Evolutionary conservation across 1,140 invertebrate species (phyloP), one percentile per base, ranked within the genome.

Genomic region (Drosophila cardini): DNA sequence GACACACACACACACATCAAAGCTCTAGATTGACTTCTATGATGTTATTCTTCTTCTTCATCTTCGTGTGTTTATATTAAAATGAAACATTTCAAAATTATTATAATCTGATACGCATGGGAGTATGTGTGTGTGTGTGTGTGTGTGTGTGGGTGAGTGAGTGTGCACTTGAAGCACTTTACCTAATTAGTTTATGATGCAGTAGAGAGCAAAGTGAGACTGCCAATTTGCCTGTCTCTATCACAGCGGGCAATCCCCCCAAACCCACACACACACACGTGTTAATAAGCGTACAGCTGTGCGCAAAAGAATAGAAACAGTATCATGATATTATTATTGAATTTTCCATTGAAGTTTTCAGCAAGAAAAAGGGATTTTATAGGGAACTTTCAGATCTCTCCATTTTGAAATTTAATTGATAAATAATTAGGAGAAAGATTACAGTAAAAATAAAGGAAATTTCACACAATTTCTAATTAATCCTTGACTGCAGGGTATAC

Each of bases 171-270:
- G 57, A 62, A 62, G 67, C 56, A 74, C 72, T 74, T 71, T 70
- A 53, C 42, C 65, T 74, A 70, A 70, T 74, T 74, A 69, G 72
- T 70, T 74, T 74, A 70, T 50, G 72, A 74, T 74, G 67, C 57
- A 62, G 43, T 36, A 16, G 11, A 21, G 63, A 57, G 53, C 55
- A 42, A 70, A 57, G 53, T 55, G 48, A 70, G 50, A 57, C 62
- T 42, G 69, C 45, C 69, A 72, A 72, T 67, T 67, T 72, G 62
- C 62, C 58, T 57, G 62, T 72, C 69, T 72, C 69, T 72, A 67
- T 72, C 53, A 58, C 69, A 72, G 69, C 69, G 36, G 69, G 69
- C 16, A 34, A 52, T 67, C 38, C 30, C 45, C 52, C 69, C 32
- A 13, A 10, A n/a, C 15, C 52, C 9, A 32, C 15, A 55, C 18